Conservation (phyloP, 2,113 vertebrate genomes). For the Otocyon megalotis region DNA sequence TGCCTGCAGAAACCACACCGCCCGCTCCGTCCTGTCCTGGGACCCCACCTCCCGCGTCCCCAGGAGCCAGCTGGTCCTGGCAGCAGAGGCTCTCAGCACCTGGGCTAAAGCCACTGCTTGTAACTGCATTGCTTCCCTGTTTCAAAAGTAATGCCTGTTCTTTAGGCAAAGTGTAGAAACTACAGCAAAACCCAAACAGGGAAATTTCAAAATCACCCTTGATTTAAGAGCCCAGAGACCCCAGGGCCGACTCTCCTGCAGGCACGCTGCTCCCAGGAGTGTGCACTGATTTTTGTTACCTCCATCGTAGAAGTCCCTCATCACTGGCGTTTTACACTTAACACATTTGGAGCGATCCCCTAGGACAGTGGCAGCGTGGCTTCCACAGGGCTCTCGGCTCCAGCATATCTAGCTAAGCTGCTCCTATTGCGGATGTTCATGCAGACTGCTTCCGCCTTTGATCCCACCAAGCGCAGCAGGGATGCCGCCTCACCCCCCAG, state of each 20-base stretch:
- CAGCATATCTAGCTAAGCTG: rapidly evolving
- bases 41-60: not conserved
- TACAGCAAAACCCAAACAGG: not conserved
- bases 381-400: rapidly evolving
- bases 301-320: rapidly evolving
- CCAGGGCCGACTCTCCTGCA: rapidly evolving
- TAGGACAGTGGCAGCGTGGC: rapidly evolving
- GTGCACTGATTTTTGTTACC: rapidly evolving
- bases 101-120: not conserved
- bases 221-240: not conserved
- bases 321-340: not conserved
- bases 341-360: rapidly evolving
- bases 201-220: not conserved
- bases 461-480: too few relatives aligned
- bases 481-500: not conserved
- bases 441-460: rapidly evolving
- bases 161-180: not conserved
- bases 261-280: rapidly evolving
- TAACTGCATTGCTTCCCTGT: not conserved
- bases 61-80: rapidly evolving
- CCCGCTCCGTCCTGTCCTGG: rapidly evolving
- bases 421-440: rapidly evolving
- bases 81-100: rapidly evolving
- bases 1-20: not conserved
- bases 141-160: not conserved